Percentiles rank a stretch among this genome's conserved stretches.
Evolutionary conservation across 2,888 invertebrate species (phyloP).

Genomic region (Calephelis perditalis): DNA sequence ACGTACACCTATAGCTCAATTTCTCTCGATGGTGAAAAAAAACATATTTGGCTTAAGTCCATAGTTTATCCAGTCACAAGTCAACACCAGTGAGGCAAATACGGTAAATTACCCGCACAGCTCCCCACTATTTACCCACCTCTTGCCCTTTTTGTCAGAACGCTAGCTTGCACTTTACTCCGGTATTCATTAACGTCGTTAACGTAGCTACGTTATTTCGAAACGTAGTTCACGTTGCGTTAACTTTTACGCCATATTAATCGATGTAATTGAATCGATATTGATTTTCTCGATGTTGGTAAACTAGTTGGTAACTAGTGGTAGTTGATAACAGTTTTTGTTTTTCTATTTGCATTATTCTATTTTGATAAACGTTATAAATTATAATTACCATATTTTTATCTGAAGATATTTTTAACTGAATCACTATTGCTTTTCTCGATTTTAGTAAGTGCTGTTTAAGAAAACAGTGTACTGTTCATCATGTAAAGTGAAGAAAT

Average conservation of each 20-base stretch:
- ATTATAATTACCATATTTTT: too few relatives aligned
- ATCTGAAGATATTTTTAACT: too few relatives aligned
- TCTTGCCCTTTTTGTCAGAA: constrained; percentile 47
- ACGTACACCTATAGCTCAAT: too few relatives aligned
- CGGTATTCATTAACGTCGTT: constrained; percentile 46
- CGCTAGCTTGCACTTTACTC: constrained; percentile 49
- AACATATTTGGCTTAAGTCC: constrained; percentile 10
- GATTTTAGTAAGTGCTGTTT: too few relatives aligned
- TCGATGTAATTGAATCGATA: background rate
- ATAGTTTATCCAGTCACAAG: constrained; percentile 14
- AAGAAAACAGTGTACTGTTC: too few relatives aligned
- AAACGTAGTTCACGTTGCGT: constrained; percentile 11
- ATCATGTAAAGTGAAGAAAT: too few relatives aligned
- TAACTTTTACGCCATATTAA: constrained; percentile 4
- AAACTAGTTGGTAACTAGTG: too few relatives aligned
- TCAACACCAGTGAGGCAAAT: constrained; percentile 36
- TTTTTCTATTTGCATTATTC: too few relatives aligned
- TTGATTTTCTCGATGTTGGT: background rate
- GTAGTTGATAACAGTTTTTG: too few relatives aligned
- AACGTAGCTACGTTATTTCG: constrained; percentile 13
- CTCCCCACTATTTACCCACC: constrained; percentile 57
- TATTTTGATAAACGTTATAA: too few relatives aligned
- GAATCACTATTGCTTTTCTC: too few relatives aligned
- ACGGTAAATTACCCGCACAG: constrained; percentile 57
- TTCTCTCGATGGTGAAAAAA: too few relatives aligned